A percentile compares a stretch with the other conserved stretches of the same genome.
Conservation (phyloP, 2,888 invertebrate genomes). For the Operophtera brumata region DNA sequence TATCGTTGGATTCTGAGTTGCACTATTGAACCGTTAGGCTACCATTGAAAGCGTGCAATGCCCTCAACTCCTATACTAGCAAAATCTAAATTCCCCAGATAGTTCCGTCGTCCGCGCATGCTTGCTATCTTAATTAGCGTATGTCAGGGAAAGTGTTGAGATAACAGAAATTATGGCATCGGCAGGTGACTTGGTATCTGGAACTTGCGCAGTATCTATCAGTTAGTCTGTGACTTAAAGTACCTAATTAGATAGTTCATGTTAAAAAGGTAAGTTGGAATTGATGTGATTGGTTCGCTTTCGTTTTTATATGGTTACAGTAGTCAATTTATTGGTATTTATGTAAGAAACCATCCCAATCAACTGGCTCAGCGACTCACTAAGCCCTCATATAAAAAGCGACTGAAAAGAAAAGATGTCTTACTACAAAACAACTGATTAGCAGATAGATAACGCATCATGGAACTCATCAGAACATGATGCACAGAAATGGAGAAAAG, state of each 20-base stretch:
- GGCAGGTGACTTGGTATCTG: slow-evolving; percentile 43
- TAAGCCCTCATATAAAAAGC: no score
- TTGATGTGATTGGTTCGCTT: slow-evolving; percentile 28
- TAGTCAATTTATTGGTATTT: not conserved
- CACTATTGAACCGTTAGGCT: no score
- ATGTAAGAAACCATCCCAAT: no score
- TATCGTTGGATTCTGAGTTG: no score
- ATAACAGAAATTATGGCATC: slow-evolving; percentile 48
- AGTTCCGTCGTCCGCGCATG: slow-evolving; percentile 33
- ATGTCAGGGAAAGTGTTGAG: slow-evolving; percentile 55
- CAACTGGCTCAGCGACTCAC: no score
- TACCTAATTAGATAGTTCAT: slow-evolving; percentile 36
- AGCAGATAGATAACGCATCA: no score
- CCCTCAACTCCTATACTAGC: not conserved
- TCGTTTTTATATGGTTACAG: slow-evolving; percentile 24
- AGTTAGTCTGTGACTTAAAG: slow-evolving; percentile 1
- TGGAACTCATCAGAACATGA: no score
- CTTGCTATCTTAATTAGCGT: slow-evolving; percentile 53
- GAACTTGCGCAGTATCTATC: slow-evolving; percentile 37
- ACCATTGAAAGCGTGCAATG: not conserved
- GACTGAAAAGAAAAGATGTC: no score
- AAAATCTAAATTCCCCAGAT: slow-evolving; percentile 42
- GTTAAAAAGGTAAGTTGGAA: slow-evolving; percentile 27
- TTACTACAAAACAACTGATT: no score
- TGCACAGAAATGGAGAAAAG: no score